Evolutionary conservation across 1,140 invertebrate genomes (phyloP), one percentile per base, ranked within the genome.

Genomic region (Lasioglossum baleicum): DNA sequence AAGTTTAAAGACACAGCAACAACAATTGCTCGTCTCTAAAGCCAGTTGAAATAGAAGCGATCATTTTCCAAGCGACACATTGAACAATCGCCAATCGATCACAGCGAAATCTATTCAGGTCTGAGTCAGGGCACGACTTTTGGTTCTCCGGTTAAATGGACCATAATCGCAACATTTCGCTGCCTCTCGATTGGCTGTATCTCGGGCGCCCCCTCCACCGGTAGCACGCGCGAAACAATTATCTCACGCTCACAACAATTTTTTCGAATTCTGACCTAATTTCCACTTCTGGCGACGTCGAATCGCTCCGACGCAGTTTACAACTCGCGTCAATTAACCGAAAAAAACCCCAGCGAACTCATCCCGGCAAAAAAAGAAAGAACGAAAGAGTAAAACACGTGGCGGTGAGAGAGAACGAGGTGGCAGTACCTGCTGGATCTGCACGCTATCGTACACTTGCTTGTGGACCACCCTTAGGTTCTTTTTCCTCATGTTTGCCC

Each of bases 381-480:
- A 35, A 35, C 35, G 35, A 35, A 35, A 35, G 2, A 35, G 35
- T 3, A 35, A 35, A 35, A 5, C 35, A 8, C 2, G n/a, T 8
- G 8, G 10, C 26, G 26, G 2, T 8, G 53, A n/a, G 40, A 66
- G 42, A 13, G 17, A 20, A 61, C 63, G 64, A 64, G 73, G 7
- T 0, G 13, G n/a, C 13, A n/a, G 35, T 91, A 91, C 90, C 90
- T 90, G 90, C 64, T 85, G 83, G 70, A 79, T 64, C 66, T 75
- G 77, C 58, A 40, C 71, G 61, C 75, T 75, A 60, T 90, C 85
- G 82, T 88, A 89, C 74, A 90, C 85, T 83, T 92, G 90, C 56
- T 93, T 93, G 73, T 92, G 92, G 68, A 92, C 65, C 58, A 93
- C 91, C 67, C 90, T 82, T 8, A 90, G 85, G 61, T 93, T 93